Evolutionary conservation across 2,888 invertebrate species (phyloP), one percentile per base, ranked within the genome.

Genomic region (Catocala fraxini): DNA sequence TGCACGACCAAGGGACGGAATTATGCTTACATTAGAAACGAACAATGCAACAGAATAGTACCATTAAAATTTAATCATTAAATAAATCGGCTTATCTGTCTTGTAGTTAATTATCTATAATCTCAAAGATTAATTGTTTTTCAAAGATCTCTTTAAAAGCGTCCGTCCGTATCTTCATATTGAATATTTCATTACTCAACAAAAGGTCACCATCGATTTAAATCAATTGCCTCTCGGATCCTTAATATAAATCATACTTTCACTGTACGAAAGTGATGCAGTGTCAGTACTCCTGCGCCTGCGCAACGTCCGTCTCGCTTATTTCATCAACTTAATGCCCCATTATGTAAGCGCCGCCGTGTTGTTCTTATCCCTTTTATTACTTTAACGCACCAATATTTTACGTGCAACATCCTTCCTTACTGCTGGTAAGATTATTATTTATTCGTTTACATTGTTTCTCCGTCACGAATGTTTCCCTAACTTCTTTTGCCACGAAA

Each of bases 231-330:
- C 45, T 72, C 61, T 56, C 34, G 15, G 62, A 68, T 75, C 76
- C 76, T 77, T 71, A 62, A 64, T 66, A 75, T 78, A 71, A 75
- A 75, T 77, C 65, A 69, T 65, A 77, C 78, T 77, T 77, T 77
- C 75, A 63, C 75, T 63, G 57, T 46, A 68, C 53, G 59, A 77
- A 70, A 75, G 71, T 75, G 75, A 70, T 71, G 65, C 68, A 68
- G 72, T 65, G 73, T 72, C 68, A 60, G 63, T 39, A 39, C 35
- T 39, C 35, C 35, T 39, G 71, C 52, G 59, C 71, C 70, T 69
- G 70, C 63, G 66, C 69, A 76, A 70, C 47, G 55, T 62, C 59
- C 25, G 62, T 68, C 61, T 42, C 42, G 39, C 55, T 68, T 59
- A 65, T 71, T 75, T 66, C 68, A 68, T 70, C 62, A 57, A 63